Percentiles rank a stretch among this genome's conserved stretches.
phyloP scores from a whole-genome alignment of 1,140 invertebrate species.

The Caenorhabditis briggsae region DNA sequence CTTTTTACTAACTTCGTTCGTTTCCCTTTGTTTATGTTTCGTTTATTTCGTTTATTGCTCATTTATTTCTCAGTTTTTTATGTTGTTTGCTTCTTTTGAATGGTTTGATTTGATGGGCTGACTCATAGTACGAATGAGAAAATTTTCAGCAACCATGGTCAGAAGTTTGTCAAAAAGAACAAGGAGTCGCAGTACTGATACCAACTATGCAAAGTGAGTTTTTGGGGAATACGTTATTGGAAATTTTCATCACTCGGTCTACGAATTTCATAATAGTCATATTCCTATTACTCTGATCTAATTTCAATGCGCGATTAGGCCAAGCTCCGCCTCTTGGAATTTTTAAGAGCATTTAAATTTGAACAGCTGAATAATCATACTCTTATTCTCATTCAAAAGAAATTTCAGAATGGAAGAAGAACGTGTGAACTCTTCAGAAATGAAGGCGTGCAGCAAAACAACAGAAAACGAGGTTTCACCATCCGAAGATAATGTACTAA shows the following conservation, averaged over 20 bases:
- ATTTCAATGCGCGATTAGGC: too few species aligned
- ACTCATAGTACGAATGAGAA: too few species aligned
- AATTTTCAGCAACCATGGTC: slow-evolving; percentile 48
- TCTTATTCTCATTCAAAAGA: too few species aligned
- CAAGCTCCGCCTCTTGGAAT: too few species aligned
- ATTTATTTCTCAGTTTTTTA: neutral
- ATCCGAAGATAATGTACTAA: slow-evolving; percentile 8
- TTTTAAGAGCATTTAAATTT: too few species aligned
- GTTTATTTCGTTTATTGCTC: neutral
- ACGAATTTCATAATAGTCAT: neutral
- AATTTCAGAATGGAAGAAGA: slow-evolving; percentile 54
- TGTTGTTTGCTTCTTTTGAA: neutral
- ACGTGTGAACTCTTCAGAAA: slow-evolving; percentile 54
- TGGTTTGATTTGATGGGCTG: neutral
- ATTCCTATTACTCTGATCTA: too few species aligned
- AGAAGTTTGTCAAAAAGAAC: slow-evolving; percentile 41
- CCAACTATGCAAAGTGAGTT: slow-evolving; percentile 37
- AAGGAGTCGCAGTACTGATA: slow-evolving; percentile 30
- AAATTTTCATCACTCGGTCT: neutral
- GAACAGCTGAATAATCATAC: too few species aligned
- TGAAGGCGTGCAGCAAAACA: slow-evolving; percentile 20
- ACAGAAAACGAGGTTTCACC: neutral
- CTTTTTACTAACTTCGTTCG: neutral
- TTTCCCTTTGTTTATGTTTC: neutral
- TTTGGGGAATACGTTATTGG: too few species aligned